Percentiles rank a stretch among this genome's conserved stretches.
phyloP scores from a whole-genome alignment of 2,797 vertebrate genomes.

The Bradypodion pumilum region DNA sequence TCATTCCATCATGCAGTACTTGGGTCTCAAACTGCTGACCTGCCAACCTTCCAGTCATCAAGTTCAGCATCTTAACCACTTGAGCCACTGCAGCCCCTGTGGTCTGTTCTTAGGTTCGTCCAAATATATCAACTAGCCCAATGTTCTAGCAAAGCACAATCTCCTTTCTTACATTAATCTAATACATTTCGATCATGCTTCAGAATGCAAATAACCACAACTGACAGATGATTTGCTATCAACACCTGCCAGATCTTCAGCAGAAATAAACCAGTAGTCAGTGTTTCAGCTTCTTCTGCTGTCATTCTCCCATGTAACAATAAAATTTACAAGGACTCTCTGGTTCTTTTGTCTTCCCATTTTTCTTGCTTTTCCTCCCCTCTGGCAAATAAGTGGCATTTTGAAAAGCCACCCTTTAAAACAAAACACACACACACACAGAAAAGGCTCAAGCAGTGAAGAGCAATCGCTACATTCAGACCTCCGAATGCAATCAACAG shows the following conservation, averaged over 20 bases:
- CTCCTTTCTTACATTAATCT: neutral
- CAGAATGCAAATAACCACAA: neutral
- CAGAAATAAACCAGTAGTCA: fast-evolving
- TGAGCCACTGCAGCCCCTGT: too few relatives aligned
- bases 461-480: constrained; percentile 21
- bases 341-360: neutral
- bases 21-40: too few relatives aligned
- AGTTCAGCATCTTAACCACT: too few relatives aligned
- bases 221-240: fast-evolving
- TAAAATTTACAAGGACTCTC: neutral
- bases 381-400: constrained; percentile 7
- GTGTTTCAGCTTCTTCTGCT: neutral
- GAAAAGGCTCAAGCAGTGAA: neutral
- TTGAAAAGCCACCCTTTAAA: neutral
- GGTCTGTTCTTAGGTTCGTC: too few relatives aligned
- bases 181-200: neutral
- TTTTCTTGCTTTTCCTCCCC: neutral
- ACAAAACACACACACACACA: too few relatives aligned
- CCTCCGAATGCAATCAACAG: constrained; percentile 20
- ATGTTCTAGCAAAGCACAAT: neutral
- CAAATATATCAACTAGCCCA: too few relatives aligned
- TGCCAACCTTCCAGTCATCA: too few relatives aligned
- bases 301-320: neutral
- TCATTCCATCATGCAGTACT: too few relatives aligned
- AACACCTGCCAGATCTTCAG: fast-evolving